A percentile compares a stretch with the other conserved stretches of the same genome.
phyloP scores from a whole-genome alignment of 2,888 invertebrate genomes.

The Subacronicta megacephala region DNA sequence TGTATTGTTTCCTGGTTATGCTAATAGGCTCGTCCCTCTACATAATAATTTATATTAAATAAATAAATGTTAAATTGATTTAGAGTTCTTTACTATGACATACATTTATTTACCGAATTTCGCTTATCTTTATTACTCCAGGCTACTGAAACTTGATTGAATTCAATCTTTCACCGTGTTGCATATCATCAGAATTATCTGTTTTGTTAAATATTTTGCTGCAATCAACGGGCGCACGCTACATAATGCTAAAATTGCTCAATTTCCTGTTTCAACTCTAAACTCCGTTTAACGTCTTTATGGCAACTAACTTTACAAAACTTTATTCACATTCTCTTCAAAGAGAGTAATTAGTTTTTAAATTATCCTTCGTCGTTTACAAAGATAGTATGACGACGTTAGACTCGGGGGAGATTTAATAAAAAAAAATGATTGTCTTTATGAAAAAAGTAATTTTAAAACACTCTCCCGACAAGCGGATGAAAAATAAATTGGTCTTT shows the following conservation, averaged over 20 bases:
- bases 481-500: constrained; percentile 30
- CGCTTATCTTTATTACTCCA: no score
- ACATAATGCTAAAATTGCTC: constrained; percentile 78
- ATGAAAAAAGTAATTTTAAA: constrained; percentile 38
- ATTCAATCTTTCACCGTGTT: background rate
- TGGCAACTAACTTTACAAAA: constrained; percentile 79
- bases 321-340: constrained; percentile 74
- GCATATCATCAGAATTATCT: constrained; percentile 10
- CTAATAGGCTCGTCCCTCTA: no score
- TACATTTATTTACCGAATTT: no score
- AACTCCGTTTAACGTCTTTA: constrained; percentile 79
- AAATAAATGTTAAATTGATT: no score
- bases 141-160: background rate
- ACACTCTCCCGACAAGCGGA: constrained; percentile 26
- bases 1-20: no score
- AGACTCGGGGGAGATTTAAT: constrained; percentile 22
- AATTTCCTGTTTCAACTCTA: constrained; percentile 80
- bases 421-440: constrained; percentile 25
- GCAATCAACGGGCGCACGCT: constrained; percentile 61
- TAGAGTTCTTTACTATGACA: no score
- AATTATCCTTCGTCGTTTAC: constrained; percentile 62
- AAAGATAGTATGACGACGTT: constrained; percentile 44
- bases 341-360: constrained; percentile 77
- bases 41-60: no score
- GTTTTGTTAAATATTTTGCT: constrained; percentile 29